Conservation (phyloP, 2,797 vertebrate genomes). For the Rhadinocentrus ornatus region DNA sequence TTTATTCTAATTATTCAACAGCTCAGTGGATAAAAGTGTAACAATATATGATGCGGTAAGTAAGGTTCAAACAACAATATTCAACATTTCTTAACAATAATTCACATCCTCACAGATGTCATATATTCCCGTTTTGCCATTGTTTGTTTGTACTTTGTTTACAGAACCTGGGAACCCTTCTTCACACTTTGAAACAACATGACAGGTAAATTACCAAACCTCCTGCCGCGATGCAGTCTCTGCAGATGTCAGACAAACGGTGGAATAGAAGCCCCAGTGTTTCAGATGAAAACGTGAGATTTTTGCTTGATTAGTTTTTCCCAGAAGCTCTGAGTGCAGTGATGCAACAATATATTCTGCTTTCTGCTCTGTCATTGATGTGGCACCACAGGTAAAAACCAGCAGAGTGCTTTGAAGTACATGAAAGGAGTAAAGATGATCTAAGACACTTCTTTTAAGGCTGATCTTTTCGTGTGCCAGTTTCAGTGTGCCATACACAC, state of each 20-base stretch:
- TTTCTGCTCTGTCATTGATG: conserved; percentile 64
- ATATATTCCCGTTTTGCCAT: conserved; percentile 29
- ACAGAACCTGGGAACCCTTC: conserved; percentile 83
- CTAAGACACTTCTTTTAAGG: conserved; percentile 49
- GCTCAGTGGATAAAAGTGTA: conserved; percentile 90
- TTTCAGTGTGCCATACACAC: conserved; percentile 30
- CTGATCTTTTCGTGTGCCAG: conserved; percentile 38
- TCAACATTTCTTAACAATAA: too few species aligned
- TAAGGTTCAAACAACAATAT: conserved; percentile 44
- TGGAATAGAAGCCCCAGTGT: conserved; percentile 38
- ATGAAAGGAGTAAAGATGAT: conserved; percentile 66
- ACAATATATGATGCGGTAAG: conserved; percentile 86
- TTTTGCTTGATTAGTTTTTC: conserved; percentile 67
- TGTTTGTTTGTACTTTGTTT: conserved; percentile 56
- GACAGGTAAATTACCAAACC: conserved; percentile 80
- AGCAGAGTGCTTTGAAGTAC: conserved; percentile 67
- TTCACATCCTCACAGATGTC: conserved; percentile 18
- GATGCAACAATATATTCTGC: conserved; percentile 56
- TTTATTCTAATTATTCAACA: conserved; percentile 69
- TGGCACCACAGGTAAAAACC: conserved; percentile 60
- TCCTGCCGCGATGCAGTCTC: conserved; percentile 41
- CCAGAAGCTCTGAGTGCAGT: conserved; percentile 47
- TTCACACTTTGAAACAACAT: conserved; percentile 87
- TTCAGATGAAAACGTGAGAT: conserved; percentile 58
- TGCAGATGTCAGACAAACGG: conserved; percentile 39